Base-by-base conservation (phyloP, 2,888 invertebrate species). In the Nymphalis polychloros region DNA sequence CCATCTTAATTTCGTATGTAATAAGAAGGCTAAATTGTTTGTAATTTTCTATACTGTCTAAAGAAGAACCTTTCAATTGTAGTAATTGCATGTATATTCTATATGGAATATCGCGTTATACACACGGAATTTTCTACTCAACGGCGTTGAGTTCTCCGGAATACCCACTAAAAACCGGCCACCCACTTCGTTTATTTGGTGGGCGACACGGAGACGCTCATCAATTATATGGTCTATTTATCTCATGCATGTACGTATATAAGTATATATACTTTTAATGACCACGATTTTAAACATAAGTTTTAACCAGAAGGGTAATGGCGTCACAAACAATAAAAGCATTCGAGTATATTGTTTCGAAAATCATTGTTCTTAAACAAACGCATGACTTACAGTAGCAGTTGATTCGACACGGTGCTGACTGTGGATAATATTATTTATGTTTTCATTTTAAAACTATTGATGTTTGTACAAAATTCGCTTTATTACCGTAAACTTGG, bases 381-480 rank as follows among this genome's bases (percentile, higher is more conserved):
- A 66, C 50, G 53, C 50, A 55, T 62, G 61, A 47, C 35, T 35
- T 23, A 64, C 75, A 59, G 74, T 75, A 75, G 75, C 75, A 23
- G 48, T 53, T 66, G 49, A 75, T 77, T 77, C 67, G 76, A 65
- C 66, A 69, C 75, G 74, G 70, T 67, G 19, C 19, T 49, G 23
- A 55, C 49, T 64, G 63, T 60, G 55, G 67, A 67, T 68, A 72
- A 71, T 75, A 72, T 41, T 41, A 41, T 73, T 72, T 69, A 67
- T 68, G 73, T 72, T 75, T 76, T 69, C 79, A 47, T n/a, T 50
- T 81, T 81, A 46, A 61, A 67, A 41, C 52, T 50, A 47, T 46
- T 16, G 41, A 50, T 31, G 47, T 61, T 67, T 61, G 66, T 67
- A 67, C 66, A 67, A 62, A 67, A 67, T 61, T 61, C 52, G 61